Evolutionary conservation across 2,888 invertebrate genomes (phyloP).

Genomic region (Didymodactylos carnosus): DNA sequence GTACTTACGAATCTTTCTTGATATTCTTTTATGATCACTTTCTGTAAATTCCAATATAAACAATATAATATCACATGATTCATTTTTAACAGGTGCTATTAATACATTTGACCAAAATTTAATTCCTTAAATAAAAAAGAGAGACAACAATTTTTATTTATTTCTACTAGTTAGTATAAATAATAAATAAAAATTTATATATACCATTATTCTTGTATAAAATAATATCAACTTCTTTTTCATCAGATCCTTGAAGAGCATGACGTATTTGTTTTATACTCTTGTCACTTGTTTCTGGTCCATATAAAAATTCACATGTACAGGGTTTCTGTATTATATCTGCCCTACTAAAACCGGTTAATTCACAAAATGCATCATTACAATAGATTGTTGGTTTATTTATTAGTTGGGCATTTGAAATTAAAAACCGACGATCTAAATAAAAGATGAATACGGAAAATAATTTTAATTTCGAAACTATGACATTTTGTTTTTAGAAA

Average conservation of each 20-base stretch:
- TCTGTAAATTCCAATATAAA: constrained; percentile 59
- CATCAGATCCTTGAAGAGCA: constrained; percentile 49
- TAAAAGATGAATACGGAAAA: too few relatives aligned
- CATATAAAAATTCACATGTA: constrained; percentile 57
- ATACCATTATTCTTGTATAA: constrained; percentile 62
- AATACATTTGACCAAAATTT: constrained; percentile 62
- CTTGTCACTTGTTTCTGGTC: constrained; percentile 52
- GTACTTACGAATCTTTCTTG: not conserved
- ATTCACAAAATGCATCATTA: constrained; percentile 59
- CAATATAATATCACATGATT: constrained; percentile 56
- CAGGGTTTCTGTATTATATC: constrained; percentile 61
- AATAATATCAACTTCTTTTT: constrained; percentile 56
- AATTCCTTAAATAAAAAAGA: constrained; percentile 41
- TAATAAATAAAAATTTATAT: constrained; percentile 23
- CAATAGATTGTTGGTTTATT: constrained; percentile 58
- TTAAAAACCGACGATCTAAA: constrained; percentile 59
- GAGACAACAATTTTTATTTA: not conserved
- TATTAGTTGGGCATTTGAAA: constrained; percentile 53
- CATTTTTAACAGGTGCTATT: constrained; percentile 58
- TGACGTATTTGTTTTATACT: constrained; percentile 51
- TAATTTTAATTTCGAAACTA: not conserved
- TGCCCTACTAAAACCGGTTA: constrained; percentile 53
- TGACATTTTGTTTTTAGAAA: not conserved
- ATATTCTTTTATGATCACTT: not conserved
- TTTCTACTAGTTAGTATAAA: constrained; percentile 17